These are phyloP conservation scores for Xenopus laevis DNA, from an alignment of 2,113 vertebrate species.

Conservation along the genomic window DNA sequence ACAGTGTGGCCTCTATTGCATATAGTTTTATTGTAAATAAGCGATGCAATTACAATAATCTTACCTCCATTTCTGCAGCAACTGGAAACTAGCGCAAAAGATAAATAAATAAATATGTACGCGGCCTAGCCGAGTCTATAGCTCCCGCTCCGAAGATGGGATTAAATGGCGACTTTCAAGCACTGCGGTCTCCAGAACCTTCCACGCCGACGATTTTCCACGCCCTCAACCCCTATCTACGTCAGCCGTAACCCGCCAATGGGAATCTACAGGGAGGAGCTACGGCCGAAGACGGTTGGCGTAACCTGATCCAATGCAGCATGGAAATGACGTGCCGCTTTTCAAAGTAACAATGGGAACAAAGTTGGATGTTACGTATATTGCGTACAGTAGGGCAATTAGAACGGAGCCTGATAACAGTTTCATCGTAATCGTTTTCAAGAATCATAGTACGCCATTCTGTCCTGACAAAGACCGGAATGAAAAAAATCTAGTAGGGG, in stretches of 20 bases:
- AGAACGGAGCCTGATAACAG: not conserved
- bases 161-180: slow-evolving; percentile 9
- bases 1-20: too few relatives aligned
- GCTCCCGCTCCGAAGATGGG: not conserved
- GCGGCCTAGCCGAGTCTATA: not conserved
- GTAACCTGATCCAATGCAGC: not conserved
- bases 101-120: not conserved
- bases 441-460: slow-evolving; percentile 27
- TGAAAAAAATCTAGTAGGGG: too few relatives aligned
- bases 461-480: not conserved
- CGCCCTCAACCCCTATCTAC: not conserved
- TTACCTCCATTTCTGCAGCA: slow-evolving; percentile 14
- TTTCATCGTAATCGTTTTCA: not conserved
- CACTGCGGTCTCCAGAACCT: slow-evolving; percentile 18
- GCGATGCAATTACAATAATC: not conserved
- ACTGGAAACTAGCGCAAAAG: not conserved
- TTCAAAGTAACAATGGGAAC: not conserved
- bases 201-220: not conserved
- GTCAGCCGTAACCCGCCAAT: slow-evolving; percentile 4
- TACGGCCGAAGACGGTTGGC: not conserved
- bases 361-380: not conserved
- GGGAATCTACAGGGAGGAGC: not conserved
- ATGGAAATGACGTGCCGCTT: not conserved
- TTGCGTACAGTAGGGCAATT: not conserved
- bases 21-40: too few relatives aligned